These are phyloP conservation scores for Onychomys leucogaster DNA, from an alignment of 2,797 vertebrate species.

Conservation along the genomic window DNA sequence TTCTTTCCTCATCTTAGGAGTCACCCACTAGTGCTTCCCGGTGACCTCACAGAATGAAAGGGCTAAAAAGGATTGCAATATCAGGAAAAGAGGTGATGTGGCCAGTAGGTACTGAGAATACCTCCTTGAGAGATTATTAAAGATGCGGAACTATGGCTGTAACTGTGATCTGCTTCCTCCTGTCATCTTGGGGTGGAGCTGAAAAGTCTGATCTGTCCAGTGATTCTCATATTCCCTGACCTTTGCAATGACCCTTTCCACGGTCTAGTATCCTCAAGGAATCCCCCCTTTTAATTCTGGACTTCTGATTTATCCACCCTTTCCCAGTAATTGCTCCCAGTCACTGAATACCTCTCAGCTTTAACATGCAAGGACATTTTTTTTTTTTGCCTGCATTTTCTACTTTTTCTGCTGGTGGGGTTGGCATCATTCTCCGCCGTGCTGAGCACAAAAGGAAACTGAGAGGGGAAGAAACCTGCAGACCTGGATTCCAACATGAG, in stretches of 20 bases:
- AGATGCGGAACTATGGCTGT: not conserved
- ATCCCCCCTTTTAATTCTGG: not conserved
- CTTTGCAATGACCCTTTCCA: not conserved
- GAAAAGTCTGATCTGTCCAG: not conserved
- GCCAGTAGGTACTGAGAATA: not conserved
- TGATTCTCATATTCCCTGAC: not conserved
- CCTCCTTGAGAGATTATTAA: not conserved
- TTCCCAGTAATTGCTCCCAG: constrained; percentile 31
- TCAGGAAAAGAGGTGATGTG: not conserved
- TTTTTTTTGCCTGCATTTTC: constrained; percentile 21
- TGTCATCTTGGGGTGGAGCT: not conserved
- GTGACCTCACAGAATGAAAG: not conserved
- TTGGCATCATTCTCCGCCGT: not conserved
- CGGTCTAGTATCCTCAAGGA: not conserved
- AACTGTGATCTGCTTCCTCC: not conserved
- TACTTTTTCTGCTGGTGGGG: not conserved
- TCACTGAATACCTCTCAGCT: not conserved
- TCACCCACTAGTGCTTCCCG: not conserved
- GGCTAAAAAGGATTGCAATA: not conserved
- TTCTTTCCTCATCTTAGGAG: not conserved
- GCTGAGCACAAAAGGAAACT: constrained; percentile 2
- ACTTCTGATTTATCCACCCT: not conserved
- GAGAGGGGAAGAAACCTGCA: not conserved
- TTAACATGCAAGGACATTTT: not conserved
- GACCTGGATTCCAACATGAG: not conserved